A percentile compares a stretch with the other conserved stretches of the same genome.
phyloP scores from a whole-genome alignment of 1,140 invertebrate genomes.

The Euborellia annulipes region DNA sequence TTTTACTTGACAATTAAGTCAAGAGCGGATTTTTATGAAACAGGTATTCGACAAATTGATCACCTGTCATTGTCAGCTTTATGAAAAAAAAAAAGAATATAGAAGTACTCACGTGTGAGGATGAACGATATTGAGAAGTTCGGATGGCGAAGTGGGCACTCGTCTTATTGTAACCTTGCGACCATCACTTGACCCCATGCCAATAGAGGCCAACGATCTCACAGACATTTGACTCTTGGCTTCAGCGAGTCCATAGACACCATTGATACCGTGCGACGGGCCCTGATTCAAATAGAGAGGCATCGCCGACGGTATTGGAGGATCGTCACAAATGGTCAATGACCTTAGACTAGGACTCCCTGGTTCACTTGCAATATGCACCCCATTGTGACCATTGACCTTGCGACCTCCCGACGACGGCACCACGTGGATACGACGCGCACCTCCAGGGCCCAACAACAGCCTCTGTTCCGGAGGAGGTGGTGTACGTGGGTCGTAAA shows the following conservation, averaged over 20 bases:
- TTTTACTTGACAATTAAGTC: too few relatives aligned
- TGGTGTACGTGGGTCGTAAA: too few relatives aligned
- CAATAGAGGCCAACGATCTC: slow-evolving; percentile 60
- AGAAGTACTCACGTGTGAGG: slow-evolving; percentile 62
- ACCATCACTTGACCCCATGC: slow-evolving; percentile 73
- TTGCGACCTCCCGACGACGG: too few relatives aligned
- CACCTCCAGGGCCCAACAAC: too few relatives aligned
- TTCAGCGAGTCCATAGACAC: slow-evolving; percentile 26
- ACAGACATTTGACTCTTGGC: slow-evolving; percentile 38
- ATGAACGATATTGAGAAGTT: slow-evolving; percentile 64
- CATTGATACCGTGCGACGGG: slow-evolving; percentile 15
- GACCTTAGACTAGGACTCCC: slow-evolving; percentile 18
- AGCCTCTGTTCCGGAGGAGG: too few relatives aligned
- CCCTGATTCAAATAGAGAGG: too few relatives aligned
- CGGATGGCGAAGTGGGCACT: slow-evolving; percentile 63
- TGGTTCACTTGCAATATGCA: slow-evolving; percentile 8
- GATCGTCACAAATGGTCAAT: slow-evolving; percentile 3
- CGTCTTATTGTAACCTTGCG: slow-evolving; percentile 61
- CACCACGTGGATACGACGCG: too few relatives aligned
- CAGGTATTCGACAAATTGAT: too few relatives aligned
- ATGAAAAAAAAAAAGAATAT: too few relatives aligned
- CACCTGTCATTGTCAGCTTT: too few relatives aligned
- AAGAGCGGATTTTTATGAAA: too few relatives aligned
- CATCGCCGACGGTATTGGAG: slow-evolving; percentile 7
- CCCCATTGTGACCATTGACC: too few relatives aligned